Conservation (phyloP, 2,113 vertebrate genomes). For the Siniperca knerii region DNA sequence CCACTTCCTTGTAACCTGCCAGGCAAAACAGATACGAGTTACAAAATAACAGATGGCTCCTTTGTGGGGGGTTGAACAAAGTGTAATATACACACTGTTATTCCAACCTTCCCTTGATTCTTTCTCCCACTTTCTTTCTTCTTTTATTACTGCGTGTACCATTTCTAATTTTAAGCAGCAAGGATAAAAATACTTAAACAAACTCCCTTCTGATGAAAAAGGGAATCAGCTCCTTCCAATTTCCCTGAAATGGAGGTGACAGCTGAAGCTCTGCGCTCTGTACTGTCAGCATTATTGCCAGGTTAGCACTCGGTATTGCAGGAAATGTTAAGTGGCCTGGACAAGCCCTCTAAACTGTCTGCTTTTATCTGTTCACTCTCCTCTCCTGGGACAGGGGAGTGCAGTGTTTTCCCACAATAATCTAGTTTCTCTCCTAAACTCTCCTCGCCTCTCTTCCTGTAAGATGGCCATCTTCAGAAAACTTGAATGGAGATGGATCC, state of each 20-base stretch:
- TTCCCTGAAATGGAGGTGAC: constrained; percentile 15
- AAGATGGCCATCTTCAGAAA: constrained; percentile 56
- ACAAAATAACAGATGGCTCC: constrained; percentile 68
- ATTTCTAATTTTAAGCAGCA: constrained; percentile 32
- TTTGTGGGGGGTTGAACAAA: constrained; percentile 68
- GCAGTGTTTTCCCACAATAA: constrained; percentile 69
- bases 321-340: constrained; percentile 62
- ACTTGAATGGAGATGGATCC: constrained; percentile 40
- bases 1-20: constrained; percentile 57
- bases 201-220: background rate
- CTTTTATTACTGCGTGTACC: constrained; percentile 24
- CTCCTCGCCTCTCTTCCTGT: constrained; percentile 57
- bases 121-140: constrained; percentile 16
- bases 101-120: constrained; percentile 29
- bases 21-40: constrained; percentile 67
- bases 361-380: constrained; percentile 53
- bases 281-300: constrained; percentile 39
- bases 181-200: constrained; percentile 9
- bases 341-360: constrained; percentile 52
- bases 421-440: constrained; percentile 52
- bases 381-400: constrained; percentile 50
- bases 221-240: constrained; percentile 4
- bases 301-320: constrained; percentile 43
- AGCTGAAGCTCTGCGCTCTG: background rate
- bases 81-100: constrained; percentile 59